Evolutionary conservation across 64 coral and sea anemone genomes (phyloP), one percentile per base, ranked within the genome.

Genomic region (Porites lutea): DNA sequence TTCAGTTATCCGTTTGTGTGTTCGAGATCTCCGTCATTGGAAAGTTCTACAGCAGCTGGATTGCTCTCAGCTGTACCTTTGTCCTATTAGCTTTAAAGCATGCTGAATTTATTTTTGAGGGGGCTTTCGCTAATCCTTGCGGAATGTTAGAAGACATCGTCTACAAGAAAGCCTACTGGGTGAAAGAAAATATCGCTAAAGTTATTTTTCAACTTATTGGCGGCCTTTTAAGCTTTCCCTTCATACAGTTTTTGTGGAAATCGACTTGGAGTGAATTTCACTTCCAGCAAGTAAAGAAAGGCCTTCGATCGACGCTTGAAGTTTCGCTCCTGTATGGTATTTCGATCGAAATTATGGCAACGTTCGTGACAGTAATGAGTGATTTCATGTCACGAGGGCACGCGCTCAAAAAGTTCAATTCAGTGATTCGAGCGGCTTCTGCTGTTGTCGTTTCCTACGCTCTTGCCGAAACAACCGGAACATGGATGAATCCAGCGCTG

Each of bases 401-500:
- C 4, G 48, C 47, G 4, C n/a, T 88, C 8, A 88, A 47, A 12
- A 76, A 60, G 48, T 97, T 91, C 82, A 97, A 94, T 44, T 82
- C 95, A 2, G 57, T 91, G 9, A 86, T 97, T 76, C 95, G 95
- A 13, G 87, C 95, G 2, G 77, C 71, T 3, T 62, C 66, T 49
- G 88, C 83, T 10, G 89, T 97, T 4, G 11, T 94, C 51, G 46
- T 97, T 64, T 91, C 88, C 8, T 94, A 94, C 52, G 51, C 89
- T 58, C 81, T 97, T 13, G 79, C 95, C 2, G 85, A 89, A 84
- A 97, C 95, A 5, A 97, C 95, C 4, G 95, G 95, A 60, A 77
- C 90, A 2, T 94, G 95, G 95, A 97, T 97, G 92, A 97, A 97
- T 37, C 95, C 95, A 63, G 95, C 87, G 1, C 74, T 97, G 20